Evolutionary conservation across 2,797 vertebrate genomes (phyloP).

Genomic region (Bufotes viridis): DNA sequence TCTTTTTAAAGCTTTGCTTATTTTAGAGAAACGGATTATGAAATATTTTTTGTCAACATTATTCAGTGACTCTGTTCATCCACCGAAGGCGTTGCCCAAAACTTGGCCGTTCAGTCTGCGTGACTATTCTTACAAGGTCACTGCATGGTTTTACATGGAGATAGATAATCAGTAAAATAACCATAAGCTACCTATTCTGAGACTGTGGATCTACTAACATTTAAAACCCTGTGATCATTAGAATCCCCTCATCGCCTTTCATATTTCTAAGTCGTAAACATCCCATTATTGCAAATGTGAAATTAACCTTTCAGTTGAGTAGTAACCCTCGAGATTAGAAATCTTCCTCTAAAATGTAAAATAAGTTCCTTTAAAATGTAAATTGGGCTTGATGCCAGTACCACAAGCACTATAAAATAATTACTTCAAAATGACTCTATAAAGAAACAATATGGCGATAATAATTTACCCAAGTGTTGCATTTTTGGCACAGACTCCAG

Average conservation of each 20-base stretch:
- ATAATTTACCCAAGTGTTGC: background rate
- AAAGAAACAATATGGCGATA: background rate
- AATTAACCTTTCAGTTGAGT: conserved; percentile 32
- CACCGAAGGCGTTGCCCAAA: conserved; percentile 55
- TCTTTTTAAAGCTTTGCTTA: conserved; percentile 58
- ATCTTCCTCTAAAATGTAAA: background rate
- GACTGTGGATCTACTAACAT: conserved; percentile 16
- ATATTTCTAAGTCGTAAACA: conserved; percentile 30
- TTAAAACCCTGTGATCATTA: conserved; percentile 19
- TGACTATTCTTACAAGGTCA: conserved; percentile 45
- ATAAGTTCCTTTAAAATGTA: conserved; percentile 17
- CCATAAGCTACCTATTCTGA: background rate
- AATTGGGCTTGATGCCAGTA: background rate
- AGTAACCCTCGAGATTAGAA: background rate
- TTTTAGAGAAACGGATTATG: conserved; percentile 54
- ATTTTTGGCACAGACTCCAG: background rate
- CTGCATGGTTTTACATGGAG: conserved; percentile 30
- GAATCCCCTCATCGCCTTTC: conserved; percentile 30
- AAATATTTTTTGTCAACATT: conserved; percentile 63
- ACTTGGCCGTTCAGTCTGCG: conserved; percentile 46
- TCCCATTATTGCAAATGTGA: conserved; percentile 25
- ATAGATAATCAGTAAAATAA: conserved; percentile 2
- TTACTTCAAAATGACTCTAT: conserved; percentile 34
- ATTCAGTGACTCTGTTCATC: conserved; percentile 44
- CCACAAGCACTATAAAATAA: conserved; percentile 24